A percentile compares a stretch with the other conserved stretches of the same genome.
phyloP scores from a whole-genome alignment of 1,140 invertebrate species.

The Drosophila guanche region DNA sequence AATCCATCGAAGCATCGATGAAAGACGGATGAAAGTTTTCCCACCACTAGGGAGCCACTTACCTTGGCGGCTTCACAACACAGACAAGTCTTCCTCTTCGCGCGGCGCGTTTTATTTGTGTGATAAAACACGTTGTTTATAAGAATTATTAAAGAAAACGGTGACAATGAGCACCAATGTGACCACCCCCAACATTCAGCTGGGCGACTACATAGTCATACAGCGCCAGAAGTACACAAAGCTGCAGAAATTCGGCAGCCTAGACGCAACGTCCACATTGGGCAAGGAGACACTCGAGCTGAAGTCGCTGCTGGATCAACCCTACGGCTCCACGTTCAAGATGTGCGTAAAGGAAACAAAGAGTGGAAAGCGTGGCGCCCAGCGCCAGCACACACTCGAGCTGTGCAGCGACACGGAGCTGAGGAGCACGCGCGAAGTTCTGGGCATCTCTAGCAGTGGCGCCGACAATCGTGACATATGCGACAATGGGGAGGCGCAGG shows the following conservation, averaged over 20 bases:
- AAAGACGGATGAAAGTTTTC: background rate
- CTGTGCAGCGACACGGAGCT: constrained; percentile 85
- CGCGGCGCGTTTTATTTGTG: constrained; percentile 19
- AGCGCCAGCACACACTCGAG: constrained; percentile 86
- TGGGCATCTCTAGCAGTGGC: constrained; percentile 86
- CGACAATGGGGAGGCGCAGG: constrained; percentile 94
- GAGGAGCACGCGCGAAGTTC: constrained; percentile 84
- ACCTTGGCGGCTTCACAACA: background rate
- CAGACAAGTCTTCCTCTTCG: background rate
- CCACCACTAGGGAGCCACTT: background rate
- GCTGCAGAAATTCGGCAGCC: constrained; percentile 88
- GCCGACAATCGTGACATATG: constrained; percentile 93
- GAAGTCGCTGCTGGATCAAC: constrained; percentile 88
- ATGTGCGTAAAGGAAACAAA: constrained; percentile 86
- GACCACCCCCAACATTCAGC: constrained; percentile 72
- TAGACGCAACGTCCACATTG: constrained; percentile 86
- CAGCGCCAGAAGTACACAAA: constrained; percentile 91
- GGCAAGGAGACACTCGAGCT: constrained; percentile 90
- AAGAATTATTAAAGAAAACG: constrained; percentile 8
- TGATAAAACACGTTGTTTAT: constrained; percentile 42
- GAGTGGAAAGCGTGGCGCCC: constrained; percentile 72
- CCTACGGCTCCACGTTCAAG: constrained; percentile 91
- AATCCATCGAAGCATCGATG: too few relatives aligned
- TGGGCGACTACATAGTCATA: constrained; percentile 90
- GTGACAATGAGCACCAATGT: constrained; percentile 20